Evolutionary conservation across 1,140 invertebrate species (phyloP).

Genomic region (Drosophila subpulchrella): DNA sequence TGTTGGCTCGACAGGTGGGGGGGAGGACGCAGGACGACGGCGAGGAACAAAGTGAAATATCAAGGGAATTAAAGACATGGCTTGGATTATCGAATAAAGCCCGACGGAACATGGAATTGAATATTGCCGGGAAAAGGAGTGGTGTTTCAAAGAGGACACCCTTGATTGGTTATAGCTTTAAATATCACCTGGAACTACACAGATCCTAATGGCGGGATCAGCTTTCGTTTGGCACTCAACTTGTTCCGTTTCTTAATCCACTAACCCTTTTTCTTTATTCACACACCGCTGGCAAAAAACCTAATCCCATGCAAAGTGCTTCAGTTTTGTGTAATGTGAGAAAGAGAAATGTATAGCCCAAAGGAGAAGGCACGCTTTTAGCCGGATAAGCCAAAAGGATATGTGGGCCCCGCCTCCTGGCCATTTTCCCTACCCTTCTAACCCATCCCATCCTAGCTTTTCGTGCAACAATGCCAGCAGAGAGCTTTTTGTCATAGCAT

Average conservation of each 20-base stretch:
- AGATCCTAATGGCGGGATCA: constrained; percentile 7
- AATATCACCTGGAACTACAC: constrained; percentile 1
- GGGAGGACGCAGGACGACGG: background rate
- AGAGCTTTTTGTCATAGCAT: constrained; percentile 40
- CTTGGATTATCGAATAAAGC: constrained; percentile 64
- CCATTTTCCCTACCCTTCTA: background rate
- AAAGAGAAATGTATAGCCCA: constrained; percentile 54
- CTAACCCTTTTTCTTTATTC: constrained; percentile 29
- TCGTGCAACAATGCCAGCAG: constrained; percentile 36
- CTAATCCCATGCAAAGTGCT: constrained; percentile 70
- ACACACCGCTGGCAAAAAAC: constrained; percentile 38
- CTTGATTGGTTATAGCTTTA: constrained; percentile 18
- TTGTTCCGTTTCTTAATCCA: constrained; percentile 56
- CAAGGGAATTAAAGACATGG: constrained; percentile 78
- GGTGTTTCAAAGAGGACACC: background rate
- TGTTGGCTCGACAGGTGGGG: constrained; percentile 31
- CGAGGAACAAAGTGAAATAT: constrained; percentile 75
- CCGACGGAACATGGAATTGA: constrained; percentile 56
- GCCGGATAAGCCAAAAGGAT: constrained; percentile 65
- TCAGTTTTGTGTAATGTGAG: constrained; percentile 63
- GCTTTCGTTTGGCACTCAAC: background rate
- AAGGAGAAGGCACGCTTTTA: constrained; percentile 52
- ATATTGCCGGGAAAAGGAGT: background rate
- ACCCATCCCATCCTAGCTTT: background rate
- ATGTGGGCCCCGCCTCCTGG: constrained; percentile 35